Evolutionary conservation across 2,797 vertebrate species (phyloP), one percentile per base, ranked within the genome.

Genomic region (Lepidocolaptes lacrymiger): DNA sequence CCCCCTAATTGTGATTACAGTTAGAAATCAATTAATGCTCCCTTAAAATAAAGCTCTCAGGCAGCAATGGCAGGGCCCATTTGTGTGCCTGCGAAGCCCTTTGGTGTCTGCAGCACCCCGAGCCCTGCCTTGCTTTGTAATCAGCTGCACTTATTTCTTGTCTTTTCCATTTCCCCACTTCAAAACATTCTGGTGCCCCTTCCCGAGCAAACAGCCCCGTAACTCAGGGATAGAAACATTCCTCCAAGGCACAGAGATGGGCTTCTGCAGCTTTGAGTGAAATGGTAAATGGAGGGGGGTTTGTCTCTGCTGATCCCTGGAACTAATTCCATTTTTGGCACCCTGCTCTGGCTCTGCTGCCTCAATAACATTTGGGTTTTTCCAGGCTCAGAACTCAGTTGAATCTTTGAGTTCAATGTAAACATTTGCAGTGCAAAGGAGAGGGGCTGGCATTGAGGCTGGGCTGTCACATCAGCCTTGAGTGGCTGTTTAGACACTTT

Each of bases 11-110:
- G 96, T 96, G 96, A 97, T 97, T 97, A 92, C 96, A 96, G 92
- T 96, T 96, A 94, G 94, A 91, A 98, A 98, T 98, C 97, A 98
- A 97, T 98, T 98, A 98, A 97, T 96, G 91, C 59, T 97, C 86
- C 95, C 96, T 97, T 97, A 97, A 97, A 97, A 97, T 95, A 95
- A 97, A 97, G 32, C 28, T 61, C 75, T 48, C 5, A 43, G 32
- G 19, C 15, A 52, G 32, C 1, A 2, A 13, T 26, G n/a, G 26
- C 48, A 85, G 64, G 54, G 2, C 71, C 44, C 22, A 3, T 39
- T 52, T 9, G 3, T 9, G 21, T 7, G 56, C 6, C n/a, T 76
- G 20, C 17, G 24, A 20, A 77, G 51, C 34, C 39, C 66, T 54
- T 49, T 27, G 44, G 59, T 21, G 19, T 43, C 36, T 11, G 2